Evolutionary conservation across 53 echinoderm and acorn worm genomes (phyloP).

Genomic region (Hippasteria phrygiana): DNA sequence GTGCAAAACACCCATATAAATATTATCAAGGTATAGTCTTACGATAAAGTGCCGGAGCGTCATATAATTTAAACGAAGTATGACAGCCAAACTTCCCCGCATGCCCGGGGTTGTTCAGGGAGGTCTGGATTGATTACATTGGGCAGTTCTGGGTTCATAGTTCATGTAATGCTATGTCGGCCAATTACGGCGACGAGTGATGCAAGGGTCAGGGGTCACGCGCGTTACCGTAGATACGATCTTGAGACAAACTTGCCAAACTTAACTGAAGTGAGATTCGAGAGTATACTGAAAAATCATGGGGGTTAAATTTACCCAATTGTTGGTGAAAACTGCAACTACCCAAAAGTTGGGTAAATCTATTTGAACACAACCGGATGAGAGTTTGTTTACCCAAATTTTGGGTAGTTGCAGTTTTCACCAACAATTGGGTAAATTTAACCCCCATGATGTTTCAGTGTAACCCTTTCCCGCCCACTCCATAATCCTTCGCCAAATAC

Average conservation of each 20-base stretch:
- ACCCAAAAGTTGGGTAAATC: no score
- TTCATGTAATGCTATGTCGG: constrained; percentile 32
- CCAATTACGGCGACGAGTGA: constrained; percentile 24
- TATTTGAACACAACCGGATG: no score
- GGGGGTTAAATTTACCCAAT: no score
- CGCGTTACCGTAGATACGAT: neutral
- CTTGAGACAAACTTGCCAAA: neutral
- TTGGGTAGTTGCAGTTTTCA: no score
- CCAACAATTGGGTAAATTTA: no score
- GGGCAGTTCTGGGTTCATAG: constrained; percentile 1
- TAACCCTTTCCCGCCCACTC: no score
- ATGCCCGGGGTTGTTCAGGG: constrained; percentile 31
- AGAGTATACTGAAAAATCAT: no score
- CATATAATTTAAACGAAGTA: neutral
- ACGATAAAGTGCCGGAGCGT: neutral
- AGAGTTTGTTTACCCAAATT: no score
- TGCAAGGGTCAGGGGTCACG: constrained; percentile 14
- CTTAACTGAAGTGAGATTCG: neutral
- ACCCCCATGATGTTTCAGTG: no score
- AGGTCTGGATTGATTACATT: constrained; percentile 31
- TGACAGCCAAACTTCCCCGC: neutral
- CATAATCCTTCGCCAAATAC: no score
- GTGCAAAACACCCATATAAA: neutral
- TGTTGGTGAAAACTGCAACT: no score
- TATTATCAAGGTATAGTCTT: constrained; percentile 8